phyloP scores from a whole-genome alignment of 2,888 invertebrate species.

The Hyles lineata region DNA sequence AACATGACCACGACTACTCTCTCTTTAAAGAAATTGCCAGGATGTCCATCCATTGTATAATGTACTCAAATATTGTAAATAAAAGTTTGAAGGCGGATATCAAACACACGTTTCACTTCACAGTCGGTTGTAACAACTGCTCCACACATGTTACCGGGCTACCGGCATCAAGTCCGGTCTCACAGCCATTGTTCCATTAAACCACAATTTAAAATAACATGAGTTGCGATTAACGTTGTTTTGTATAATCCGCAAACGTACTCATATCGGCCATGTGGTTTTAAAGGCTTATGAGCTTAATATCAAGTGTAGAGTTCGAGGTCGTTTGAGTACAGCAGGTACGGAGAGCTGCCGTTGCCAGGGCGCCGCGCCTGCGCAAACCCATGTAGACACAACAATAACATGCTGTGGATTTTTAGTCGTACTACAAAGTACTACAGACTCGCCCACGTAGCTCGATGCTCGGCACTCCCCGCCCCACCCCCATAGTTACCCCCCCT shows the following conservation, averaged over 20 bases:
- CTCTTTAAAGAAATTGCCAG: no score
- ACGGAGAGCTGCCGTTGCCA: constrained; percentile 49
- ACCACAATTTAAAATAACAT: background rate
- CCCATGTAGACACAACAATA: constrained; percentile 79
- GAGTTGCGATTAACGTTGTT: background rate
- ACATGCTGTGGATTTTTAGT: constrained; percentile 69
- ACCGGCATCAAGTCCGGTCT: background rate
- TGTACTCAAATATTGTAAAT: no score
- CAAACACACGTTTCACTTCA: background rate
- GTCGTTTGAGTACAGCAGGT: constrained; percentile 54
- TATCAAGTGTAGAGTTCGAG: constrained; percentile 69
- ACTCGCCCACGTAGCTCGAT: constrained; percentile 77
- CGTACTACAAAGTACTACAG: constrained; percentile 83
- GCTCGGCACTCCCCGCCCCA: constrained; percentile 51
- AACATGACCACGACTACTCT: no score
- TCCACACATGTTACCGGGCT: background rate
- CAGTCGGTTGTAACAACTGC: background rate
- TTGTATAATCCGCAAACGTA: background rate
- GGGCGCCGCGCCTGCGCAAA: constrained; percentile 73
- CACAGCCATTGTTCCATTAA: constrained; percentile 6
- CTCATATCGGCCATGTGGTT: constrained; percentile 31
- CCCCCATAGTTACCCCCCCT: constrained; percentile 42
- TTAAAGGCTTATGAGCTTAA: constrained; percentile 51
- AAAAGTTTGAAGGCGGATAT: background rate
- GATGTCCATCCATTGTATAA: no score